Base-by-base conservation (phyloP, 2,888 invertebrate species). In the Latheticus oryzae region DNA sequence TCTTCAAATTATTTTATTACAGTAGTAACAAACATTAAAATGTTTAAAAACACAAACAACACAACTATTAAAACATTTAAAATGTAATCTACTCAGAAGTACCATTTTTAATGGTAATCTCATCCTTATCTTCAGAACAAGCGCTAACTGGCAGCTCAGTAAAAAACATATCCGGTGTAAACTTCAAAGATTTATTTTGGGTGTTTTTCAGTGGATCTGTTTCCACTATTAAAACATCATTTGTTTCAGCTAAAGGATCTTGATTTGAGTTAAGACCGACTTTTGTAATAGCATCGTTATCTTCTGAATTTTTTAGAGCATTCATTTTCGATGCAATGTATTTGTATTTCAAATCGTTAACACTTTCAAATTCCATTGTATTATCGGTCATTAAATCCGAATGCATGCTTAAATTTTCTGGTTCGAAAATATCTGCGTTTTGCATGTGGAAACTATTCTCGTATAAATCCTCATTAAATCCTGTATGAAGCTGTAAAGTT, bases 91-190 rank as follows among this genome's bases (percentile, higher is more conserved):
- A 28, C 11, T 43, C 16, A n/a, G 16, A 13, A 43, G n/a, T 28
- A 12, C n/a, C 26, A 28, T n/a, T 28, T n/a, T 11, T 13, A 13
- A 13, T 19, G 15, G 26, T 16, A 30, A 32, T 21, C 47, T 52
- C 16, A 1, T 19, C 11, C 23, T 40, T 42, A 32, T 53, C 32
- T 13, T 28, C 45, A 13, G 26, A 12, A 37, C 37, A 51, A n/a
- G 33, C 12, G 23, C 16, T 32, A 32, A 16, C 35, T n/a, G 57
- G 30, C 4, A 60, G 51, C 40, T 71, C 71, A 2, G 71, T 66
- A 40, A 73, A 72, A 58, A 73, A 73, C 45, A 72, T 73, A 50
- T 73, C 72, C 0, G 73, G 72, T 3, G 72, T 70, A 57, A 72
- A 72, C 50, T 71, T 70, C 45, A 55, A 21, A 4, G 33, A 58